phyloP scores from a whole-genome alignment of 2,888 invertebrate species.

The Epicampocera succincta region DNA sequence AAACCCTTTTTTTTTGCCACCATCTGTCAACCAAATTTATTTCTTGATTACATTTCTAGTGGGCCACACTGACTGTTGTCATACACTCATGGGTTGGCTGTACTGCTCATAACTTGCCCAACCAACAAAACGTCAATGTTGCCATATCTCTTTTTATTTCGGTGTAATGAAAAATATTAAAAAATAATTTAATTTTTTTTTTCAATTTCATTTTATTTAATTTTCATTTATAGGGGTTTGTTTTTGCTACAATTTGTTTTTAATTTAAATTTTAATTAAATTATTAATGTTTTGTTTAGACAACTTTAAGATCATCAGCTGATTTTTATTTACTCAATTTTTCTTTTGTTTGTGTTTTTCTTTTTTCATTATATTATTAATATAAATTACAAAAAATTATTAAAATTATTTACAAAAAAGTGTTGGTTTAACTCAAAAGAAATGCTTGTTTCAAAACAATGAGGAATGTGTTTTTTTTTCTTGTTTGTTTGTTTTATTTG shows the following conservation, averaged over 20 bases:
- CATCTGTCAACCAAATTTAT: no score
- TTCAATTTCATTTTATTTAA: slow-evolving; percentile 46
- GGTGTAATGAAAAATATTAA: no score
- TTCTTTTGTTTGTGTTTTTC: slow-evolving; percentile 37
- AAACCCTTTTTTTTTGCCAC: no score
- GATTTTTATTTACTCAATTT: slow-evolving; percentile 54
- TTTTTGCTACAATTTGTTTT: slow-evolving; percentile 62
- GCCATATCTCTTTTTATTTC: no score
- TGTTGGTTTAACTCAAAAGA: slow-evolving; percentile 56
- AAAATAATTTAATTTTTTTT: slow-evolving; percentile 14
- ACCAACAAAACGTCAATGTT: no score
- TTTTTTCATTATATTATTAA: slow-evolving; percentile 31
- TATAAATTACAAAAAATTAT: slow-evolving; percentile 67
- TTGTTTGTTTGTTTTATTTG: slow-evolving; percentile 34
- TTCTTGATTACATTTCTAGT: no score
- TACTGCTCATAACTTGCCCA: no score
- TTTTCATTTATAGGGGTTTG: slow-evolving; percentile 43
- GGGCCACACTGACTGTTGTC: no score
- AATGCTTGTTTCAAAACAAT: slow-evolving; percentile 64
- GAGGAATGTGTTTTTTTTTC: slow-evolving; percentile 62
- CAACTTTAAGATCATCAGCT: slow-evolving; percentile 69
- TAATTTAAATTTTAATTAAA: slow-evolving; percentile 35
- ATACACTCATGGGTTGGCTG: no score
- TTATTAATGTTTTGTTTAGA: slow-evolving; percentile 58
- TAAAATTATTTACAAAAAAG: slow-evolving; percentile 60